Base-by-base conservation (phyloP, 2,113 vertebrate genomes). In the Chelonoidis abingdonii region DNA sequence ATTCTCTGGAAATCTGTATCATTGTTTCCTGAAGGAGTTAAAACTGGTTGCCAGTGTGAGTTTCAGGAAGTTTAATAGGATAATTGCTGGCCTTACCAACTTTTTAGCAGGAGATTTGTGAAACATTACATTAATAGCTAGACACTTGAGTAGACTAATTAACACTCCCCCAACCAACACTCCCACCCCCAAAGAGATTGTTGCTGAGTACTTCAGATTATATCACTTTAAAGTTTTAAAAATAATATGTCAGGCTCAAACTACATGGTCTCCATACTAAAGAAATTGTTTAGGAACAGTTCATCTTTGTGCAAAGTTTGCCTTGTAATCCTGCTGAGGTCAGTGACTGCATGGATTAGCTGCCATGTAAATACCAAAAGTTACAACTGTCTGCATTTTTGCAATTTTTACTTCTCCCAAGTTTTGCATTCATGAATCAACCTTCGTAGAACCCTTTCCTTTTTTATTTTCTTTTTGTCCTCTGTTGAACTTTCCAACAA, bases 41-140 rank as follows among this genome's bases (percentile, higher is more conserved):
- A 65, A 65, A n/a, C 62, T n/a, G 62, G 31, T 65, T 92, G 72
- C 87, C 52, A 80, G 80, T 1, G 0, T 57, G 90, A 44, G 29
- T 89, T 6, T 93, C 78, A 83, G 22, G 3, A 16, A 88, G 29
- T 50, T 95, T 80, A 90, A 89, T 41, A 50, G 35, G 53, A 38
- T 91, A 91, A 92, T 93, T 95, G 94, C 79, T 91, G 29, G 10
- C 92, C 81, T 92, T 95, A 57, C 91, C 82, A 53, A 57, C 56
- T 3, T n/a, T n/a, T 59, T 6, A 88, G 38, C 87, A 89, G n/a
- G 72, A 11, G 29, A 44, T 92, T 72, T 90, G 2, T 0, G 78
- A 89, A 89, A 38, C n/a, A 57, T 27, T 49, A n/a, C 25, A n/a
- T 41, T 84, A 54, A 35, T 92, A 69, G 16, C 62, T 38, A 41